A percentile compares a stretch with the other conserved stretches of the same genome.
Evolutionary conservation across 2,888 invertebrate genomes (phyloP).

Genomic region (Plagiodera versicolora): DNA sequence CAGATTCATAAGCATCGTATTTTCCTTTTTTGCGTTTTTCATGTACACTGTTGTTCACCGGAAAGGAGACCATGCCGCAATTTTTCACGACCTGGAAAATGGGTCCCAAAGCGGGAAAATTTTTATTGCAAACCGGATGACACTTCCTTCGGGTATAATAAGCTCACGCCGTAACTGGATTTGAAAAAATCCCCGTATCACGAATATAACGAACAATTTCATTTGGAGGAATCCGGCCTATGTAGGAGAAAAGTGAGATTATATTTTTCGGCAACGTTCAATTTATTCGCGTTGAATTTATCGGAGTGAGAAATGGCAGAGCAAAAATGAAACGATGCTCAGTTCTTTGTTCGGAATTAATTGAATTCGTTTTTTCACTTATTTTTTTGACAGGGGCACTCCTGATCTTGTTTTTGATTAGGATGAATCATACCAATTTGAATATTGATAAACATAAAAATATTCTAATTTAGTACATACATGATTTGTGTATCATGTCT

Average conservation of each 20-base stretch:
- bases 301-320: not conserved
- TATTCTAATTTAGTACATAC: too few species aligned
- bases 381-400: too few species aligned
- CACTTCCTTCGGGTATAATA: constrained; percentile 1
- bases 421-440: too few species aligned
- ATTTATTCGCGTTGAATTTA: not conserved
- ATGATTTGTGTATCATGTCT: too few species aligned
- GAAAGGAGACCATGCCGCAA: not conserved
- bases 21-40: too few species aligned
- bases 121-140: not conserved
- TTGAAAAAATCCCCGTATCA: not conserved
- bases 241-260: not conserved
- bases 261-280: not conserved
- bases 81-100: not conserved
- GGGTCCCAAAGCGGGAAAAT: not conserved
- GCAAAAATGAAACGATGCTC: not conserved
- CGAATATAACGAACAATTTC: not conserved
- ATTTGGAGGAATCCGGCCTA: not conserved
- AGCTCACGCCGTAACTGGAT: not conserved
- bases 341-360: not conserved
- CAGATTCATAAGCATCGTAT: too few species aligned
- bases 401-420: too few species aligned
- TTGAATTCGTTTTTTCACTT: not conserved
- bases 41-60: not conserved
- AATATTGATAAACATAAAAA: too few species aligned